A percentile compares a stretch with the other conserved stretches of the same genome.
Conservation (phyloP, 2,797 vertebrate genomes). For the Botia kubotai region DNA sequence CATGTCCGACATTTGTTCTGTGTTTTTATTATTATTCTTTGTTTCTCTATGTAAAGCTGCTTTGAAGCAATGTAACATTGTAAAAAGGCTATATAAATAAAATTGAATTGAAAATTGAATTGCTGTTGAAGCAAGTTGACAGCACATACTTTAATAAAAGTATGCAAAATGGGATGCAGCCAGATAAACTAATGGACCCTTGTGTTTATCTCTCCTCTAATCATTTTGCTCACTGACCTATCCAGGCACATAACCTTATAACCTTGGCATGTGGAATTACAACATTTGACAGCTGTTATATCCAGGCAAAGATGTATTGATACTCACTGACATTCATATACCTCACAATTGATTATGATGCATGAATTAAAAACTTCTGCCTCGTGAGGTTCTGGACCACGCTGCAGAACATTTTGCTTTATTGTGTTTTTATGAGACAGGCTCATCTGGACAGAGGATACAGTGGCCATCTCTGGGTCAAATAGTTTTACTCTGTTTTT, state of each 20-base stretch:
- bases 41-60: no score
- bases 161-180: no score
- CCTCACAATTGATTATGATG: conserved; percentile 58
- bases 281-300: conserved; percentile 11
- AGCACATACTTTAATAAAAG: no score
- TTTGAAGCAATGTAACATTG: no score
- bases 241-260: not conserved
- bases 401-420: conserved; percentile 41
- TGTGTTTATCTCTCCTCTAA: no score
- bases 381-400: conserved; percentile 37
- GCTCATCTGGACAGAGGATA: conserved; percentile 51
- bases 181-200: no score
- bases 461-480: conserved; percentile 19
- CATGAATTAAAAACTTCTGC: conserved; percentile 33
- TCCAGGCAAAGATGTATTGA: conserved; percentile 45
- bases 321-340: conserved; percentile 64
- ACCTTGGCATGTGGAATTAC: conserved; percentile 36
- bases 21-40: no score
- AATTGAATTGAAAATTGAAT: no score
- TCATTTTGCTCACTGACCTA: not conserved
- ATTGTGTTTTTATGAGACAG: conserved; percentile 58
- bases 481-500: conserved; percentile 52
- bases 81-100: no score
- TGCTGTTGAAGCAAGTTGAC: no score
- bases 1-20: no score